Evolutionary conservation across 2,888 invertebrate species (phyloP).

Genomic region (Yponomeuta cagnagella): DNA sequence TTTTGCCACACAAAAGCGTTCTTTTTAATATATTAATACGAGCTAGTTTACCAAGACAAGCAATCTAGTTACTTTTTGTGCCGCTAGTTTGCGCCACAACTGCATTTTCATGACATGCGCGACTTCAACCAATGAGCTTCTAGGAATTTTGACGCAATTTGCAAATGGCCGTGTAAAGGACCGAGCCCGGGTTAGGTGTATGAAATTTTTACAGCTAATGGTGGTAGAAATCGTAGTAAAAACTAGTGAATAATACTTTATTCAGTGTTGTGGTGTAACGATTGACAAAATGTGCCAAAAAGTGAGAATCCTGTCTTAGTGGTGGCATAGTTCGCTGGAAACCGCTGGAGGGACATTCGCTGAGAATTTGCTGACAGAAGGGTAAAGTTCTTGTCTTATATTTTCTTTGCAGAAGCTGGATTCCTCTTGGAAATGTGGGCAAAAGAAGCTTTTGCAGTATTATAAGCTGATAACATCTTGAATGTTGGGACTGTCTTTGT

Average conservation of each 20-base stretch:
- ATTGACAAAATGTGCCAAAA: slow-evolving; percentile 73
- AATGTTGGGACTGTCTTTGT: slow-evolving; percentile 18
- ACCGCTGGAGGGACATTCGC: slow-evolving; percentile 65
- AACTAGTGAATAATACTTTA: slow-evolving; percentile 57
- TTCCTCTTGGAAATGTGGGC: not conserved
- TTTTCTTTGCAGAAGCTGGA: not conserved
- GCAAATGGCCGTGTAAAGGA: slow-evolving; percentile 76
- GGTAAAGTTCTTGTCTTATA: slow-evolving; percentile 45
- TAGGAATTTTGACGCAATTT: slow-evolving; percentile 74
- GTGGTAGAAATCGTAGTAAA: slow-evolving; percentile 64
- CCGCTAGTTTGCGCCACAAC: slow-evolving; percentile 45
- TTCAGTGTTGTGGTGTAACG: slow-evolving; percentile 65
- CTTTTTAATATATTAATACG: not conserved
- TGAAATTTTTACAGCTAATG: slow-evolving; percentile 48
- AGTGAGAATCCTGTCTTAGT: slow-evolving; percentile 72
- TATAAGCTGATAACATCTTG: not conserved
- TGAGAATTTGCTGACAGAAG: slow-evolving; percentile 68
- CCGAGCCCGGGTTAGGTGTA: slow-evolving; percentile 61
- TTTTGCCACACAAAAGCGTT: slow-evolving; percentile 19
- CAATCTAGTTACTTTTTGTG: slow-evolving; percentile 32
- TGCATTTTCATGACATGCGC: slow-evolving; percentile 52
- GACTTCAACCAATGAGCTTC: slow-evolving; percentile 63
- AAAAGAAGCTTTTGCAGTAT: not conserved
- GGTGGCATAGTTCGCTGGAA: slow-evolving; percentile 64
- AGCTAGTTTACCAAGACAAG: slow-evolving; percentile 26